Evolutionary conservation across 2,113 vertebrate species (phyloP), one percentile per base, ranked within the genome.

Genomic region (Amblyornis subalaris): DNA sequence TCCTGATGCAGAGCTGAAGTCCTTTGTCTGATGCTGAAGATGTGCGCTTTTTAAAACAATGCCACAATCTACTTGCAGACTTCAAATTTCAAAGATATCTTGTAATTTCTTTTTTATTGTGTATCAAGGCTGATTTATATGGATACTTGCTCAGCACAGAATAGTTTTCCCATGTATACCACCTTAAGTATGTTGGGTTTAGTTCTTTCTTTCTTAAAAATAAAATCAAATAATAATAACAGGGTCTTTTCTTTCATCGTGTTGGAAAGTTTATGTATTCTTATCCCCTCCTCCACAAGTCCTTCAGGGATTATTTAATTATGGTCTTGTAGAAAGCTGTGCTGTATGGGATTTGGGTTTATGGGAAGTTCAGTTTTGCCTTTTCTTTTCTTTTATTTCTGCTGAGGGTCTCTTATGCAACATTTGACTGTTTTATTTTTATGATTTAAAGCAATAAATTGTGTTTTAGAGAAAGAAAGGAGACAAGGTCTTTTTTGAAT

Each of bases 331-430:
- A 93, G 89, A 97, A 96, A 97, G 94, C 93, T 93, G 62, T 94
- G 85, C 81, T 95, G 48, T 89, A 95, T 91, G 93, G 94, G 95
- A 93, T 97, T 95, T 95, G 89, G 91, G 95, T 93, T 94, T 97
- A 96, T 93, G 91, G 76, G 85, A 95, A 94, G 91, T 96, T 97
- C 93, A 96, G 93, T 93, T 96, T 96, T 96, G 91, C 93, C 88
- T 97, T 95, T 96, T 94, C 94, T 95, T 96, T 91, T 85, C 78
- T 96, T 97, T 96, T 95, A 95, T 96, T 95, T 96, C 94, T 90
- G 85, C 93, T 89, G 88, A 95, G 89, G 92, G 95, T 95, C 92
- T 96, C 95, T 94, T 95, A 95, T 95, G 95, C 91, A 96, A 94
- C 89, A 94, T 96, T 94, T 94, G 91, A 96, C 96, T 96, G 91